Conservation (phyloP, 1,140 invertebrate species). For the Spodoptera frugiperda region DNA sequence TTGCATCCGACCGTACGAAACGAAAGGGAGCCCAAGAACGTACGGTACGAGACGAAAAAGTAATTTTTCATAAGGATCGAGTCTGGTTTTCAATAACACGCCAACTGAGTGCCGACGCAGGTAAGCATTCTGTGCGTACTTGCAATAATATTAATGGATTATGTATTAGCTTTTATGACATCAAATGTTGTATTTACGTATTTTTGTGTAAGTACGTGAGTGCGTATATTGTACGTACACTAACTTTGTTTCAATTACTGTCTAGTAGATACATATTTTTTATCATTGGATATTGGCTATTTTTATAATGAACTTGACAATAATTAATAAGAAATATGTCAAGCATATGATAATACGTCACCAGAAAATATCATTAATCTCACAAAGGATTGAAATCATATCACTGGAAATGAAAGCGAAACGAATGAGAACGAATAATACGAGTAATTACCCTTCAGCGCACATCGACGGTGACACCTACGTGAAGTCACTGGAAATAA, state of each 20-base stretch:
- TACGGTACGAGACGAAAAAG: conserved; percentile 65
- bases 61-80: conserved; percentile 73
- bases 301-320: neutral
- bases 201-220: no score
- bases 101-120: conserved; percentile 55
- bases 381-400: conserved; percentile 22
- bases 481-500: neutral
- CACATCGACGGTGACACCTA: neutral
- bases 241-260: no score
- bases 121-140: conserved; percentile 48
- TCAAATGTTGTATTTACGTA: neutral
- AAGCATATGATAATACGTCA: neutral
- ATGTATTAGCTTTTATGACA: conserved; percentile 29
- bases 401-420: conserved; percentile 13
- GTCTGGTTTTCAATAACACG: conserved; percentile 68
- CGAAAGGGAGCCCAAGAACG: conserved; percentile 60
- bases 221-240: no score
- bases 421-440: conserved; percentile 6
- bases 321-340: neutral
- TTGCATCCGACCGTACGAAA: conserved; percentile 66
- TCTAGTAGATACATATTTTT: no score
- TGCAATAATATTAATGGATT: conserved; percentile 45
- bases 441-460: conserved; percentile 13
- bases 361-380: neutral
- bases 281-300: no score